These are phyloP conservation scores for Diabrotica virgifera DNA, from an alignment of 1,140 invertebrate genomes.

Conservation along the genomic window DNA sequence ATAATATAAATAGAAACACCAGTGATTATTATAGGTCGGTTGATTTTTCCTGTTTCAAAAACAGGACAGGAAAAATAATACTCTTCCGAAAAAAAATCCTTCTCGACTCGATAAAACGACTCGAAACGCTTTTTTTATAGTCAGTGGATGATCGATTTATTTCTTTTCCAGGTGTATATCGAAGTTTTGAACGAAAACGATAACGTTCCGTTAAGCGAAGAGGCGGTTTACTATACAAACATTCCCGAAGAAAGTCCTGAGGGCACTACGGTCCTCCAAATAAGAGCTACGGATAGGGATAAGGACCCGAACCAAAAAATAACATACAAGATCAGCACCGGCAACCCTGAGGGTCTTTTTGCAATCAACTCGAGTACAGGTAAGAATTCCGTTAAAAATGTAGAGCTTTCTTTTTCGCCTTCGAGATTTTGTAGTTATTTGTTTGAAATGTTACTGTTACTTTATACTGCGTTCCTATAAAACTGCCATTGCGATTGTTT, in stretches of 20 bases:
- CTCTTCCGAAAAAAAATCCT: too few species aligned
- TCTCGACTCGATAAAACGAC: too few species aligned
- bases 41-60: too few species aligned
- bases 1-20: too few species aligned
- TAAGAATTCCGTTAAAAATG: conserved; percentile 50
- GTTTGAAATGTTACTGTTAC: too few species aligned
- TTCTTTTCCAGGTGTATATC: conserved; percentile 74
- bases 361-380: conserved; percentile 80
- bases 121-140: background rate
- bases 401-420: too few species aligned
- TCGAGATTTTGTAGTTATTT: too few species aligned
- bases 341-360: conserved; percentile 89
- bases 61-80: too few species aligned
- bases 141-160: background rate
- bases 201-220: conserved; percentile 82
- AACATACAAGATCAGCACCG: conserved; percentile 79
- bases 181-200: conserved; percentile 90
- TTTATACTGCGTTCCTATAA: too few species aligned
- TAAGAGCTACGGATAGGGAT: conserved; percentile 80
- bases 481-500: too few species aligned
- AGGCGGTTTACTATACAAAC: conserved; percentile 80
- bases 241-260: conserved; percentile 80
- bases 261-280: conserved; percentile 69
- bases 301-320: conserved; percentile 63
- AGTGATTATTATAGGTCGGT: too few species aligned